Evolutionary conservation across 2,797 vertebrate species (phyloP), one percentile per base, ranked within the genome.

Genomic region (Sebastes kiyomatsui): DNA sequence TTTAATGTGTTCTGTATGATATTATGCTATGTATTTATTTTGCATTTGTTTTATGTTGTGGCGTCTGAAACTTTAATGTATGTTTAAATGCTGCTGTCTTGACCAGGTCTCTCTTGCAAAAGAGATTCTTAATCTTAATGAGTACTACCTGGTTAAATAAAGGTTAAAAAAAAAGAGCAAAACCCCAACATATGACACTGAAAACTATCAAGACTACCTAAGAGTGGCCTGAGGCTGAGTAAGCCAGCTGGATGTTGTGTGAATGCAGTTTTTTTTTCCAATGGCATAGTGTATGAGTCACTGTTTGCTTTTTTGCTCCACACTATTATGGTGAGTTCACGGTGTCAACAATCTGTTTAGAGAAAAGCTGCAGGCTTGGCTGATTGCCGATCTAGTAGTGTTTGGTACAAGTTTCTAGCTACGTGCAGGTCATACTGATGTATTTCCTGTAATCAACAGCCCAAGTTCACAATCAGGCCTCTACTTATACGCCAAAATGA

Each of bases 361-460:
- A 65, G 33, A 83, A 74, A 69, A 72, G 6, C 58, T 64, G 7
- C 46, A 30, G 5, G 28, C 62, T 75, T 71, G 58, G 54, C 42
- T 22, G n/a, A 10, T n/a, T 49, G 64, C 11, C 13, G 1, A 56
- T 65, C 20, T 56, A 12, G 58, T 77, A 58, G 28, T 60, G 49
- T 66, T n/a, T 79, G 61, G 46, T 68, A 69, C 68, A 82, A 30
- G 61, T 83, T 82, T 76, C 5, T 10, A 46, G 12, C 54, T 61
- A 49, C 60, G 56, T 83, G 32, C 65, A 58, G 62, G 30, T 61
- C 76, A 81, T 67, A 65, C 73, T 81, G 76, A 82, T 83, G 77
- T 2, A 49, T 70, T 88, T 88, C 72, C 82, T 77, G 72, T 68
- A 79, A 83, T 77, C 66, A 78, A 7, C 33, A 81, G 65, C 55